Evolutionary conservation across 1,140 invertebrate species (phyloP), one percentile per base, ranked within the genome.

Genomic region (Diachasma alloeum): DNA sequence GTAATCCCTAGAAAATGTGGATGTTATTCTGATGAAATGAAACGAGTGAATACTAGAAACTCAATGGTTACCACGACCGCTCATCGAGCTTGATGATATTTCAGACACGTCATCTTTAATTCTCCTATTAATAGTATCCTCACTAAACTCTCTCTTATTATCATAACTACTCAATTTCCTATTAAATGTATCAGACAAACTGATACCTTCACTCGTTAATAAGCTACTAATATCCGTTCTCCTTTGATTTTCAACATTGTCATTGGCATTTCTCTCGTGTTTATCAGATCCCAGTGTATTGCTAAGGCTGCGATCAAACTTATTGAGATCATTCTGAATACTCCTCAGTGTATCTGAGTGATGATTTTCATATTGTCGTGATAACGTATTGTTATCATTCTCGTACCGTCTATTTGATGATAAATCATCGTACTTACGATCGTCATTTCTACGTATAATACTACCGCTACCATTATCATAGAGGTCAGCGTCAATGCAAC

Each of bases 261-360:
- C 82, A 70, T 87, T 87, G 13, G 78, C 85, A 15, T 86, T 87
- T 63, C 76, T 84, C 66, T 88, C 86, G 22, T 77, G 78, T 75
- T 82, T 86, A 39, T 87, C 87, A 79, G 83, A 84, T 82, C 83
- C 86, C 79, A 86, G 78, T 13, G 84, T 83, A 78, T 84, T 87
- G 67, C 83, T 86, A 79, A 87, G 82, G 77, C 83, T 87, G 79
- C 86, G 81, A 79, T 87, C 87, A 42, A 84, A 86, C 77, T 84
- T 87, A 68, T 83, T 88, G 82, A 87, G 84, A 88, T 88, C 86
- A 78, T 86, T 88, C 67, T 87, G 87, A 53, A 87, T 85, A 79
- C 86, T 87, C 56, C 81, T 78, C 39, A 88, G 82, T 39, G 81
- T 81, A 59, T 87, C 85, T 17, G 82, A 80, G 72, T 79, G 86